Conservation (phyloP, 2,797 vertebrate genomes). For the Microctenopoma stevenorrisi region DNA sequence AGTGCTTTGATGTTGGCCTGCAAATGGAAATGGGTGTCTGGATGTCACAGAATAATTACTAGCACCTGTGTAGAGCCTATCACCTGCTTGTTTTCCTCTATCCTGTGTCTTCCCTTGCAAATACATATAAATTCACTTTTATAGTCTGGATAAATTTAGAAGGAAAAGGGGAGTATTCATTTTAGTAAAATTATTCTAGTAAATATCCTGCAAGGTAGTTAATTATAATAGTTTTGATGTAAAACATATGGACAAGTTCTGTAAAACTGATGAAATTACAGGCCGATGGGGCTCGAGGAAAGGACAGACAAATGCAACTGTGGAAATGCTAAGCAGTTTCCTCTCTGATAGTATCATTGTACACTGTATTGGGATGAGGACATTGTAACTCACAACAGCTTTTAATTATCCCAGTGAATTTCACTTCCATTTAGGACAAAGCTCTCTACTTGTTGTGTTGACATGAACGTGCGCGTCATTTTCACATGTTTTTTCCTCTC, state of each 20-base stretch:
- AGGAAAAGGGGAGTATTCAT: constrained; percentile 23
- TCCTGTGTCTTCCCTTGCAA: constrained; percentile 22
- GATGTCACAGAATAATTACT: constrained; percentile 68
- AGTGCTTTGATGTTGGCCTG: constrained; percentile 71
- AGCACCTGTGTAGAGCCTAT: constrained; percentile 51
- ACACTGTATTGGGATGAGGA: constrained; percentile 61
- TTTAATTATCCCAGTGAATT: constrained; percentile 60
- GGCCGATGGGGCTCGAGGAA: constrained; percentile 49
- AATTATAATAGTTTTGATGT: constrained; percentile 50
- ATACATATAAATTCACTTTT: constrained; percentile 40
- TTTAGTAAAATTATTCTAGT: constrained; percentile 35
- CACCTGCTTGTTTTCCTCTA: constrained; percentile 33
- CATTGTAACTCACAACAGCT: constrained; percentile 51
- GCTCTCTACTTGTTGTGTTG: constrained; percentile 64
- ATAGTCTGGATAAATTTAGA: constrained; percentile 23
- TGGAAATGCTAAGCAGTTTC: constrained; percentile 44
- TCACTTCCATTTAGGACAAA: constrained; percentile 72
- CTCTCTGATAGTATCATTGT: constrained; percentile 51
- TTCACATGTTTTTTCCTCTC: constrained; percentile 53
- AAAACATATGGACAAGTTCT: constrained; percentile 52
- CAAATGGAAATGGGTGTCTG: constrained; percentile 72
- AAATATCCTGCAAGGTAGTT: constrained; percentile 39
- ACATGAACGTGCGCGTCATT: constrained; percentile 60
- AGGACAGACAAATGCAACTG: constrained; percentile 44
- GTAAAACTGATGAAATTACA: constrained; percentile 44